Evolutionary conservation across 2,888 invertebrate genomes (phyloP).

Genomic region (Onthophagus sagittarius): DNA sequence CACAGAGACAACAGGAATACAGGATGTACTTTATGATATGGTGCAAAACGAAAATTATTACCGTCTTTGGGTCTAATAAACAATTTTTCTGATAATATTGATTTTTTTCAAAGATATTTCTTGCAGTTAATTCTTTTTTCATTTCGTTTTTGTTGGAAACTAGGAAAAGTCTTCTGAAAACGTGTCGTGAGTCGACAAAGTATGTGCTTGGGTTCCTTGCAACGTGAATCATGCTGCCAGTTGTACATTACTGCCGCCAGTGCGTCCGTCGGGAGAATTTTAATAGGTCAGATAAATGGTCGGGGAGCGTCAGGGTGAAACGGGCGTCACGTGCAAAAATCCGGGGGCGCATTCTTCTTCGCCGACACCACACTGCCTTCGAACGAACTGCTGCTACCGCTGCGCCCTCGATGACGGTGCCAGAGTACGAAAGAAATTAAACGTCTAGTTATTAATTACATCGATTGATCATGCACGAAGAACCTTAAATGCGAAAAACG

Average conservation of each 20-base stretch:
- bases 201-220: background rate
- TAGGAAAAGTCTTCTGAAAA: background rate
- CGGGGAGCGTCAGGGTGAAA: background rate
- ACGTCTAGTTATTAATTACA: background rate
- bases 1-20: background rate
- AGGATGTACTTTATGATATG: background rate
- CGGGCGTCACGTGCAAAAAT: slow-evolving; percentile 14
- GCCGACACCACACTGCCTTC: background rate
- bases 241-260: slow-evolving; percentile 12
- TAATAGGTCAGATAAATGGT: slow-evolving; percentile 12
- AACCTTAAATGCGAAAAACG: background rate
- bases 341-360: slow-evolving; percentile 12
- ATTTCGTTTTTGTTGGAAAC: background rate
- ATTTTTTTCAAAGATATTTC: too few relatives aligned
- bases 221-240: slow-evolving; percentile 12
- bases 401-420: background rate
- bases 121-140: too few relatives aligned
- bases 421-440: background rate
- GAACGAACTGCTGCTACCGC: background rate
- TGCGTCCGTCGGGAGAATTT: slow-evolving; percentile 4
- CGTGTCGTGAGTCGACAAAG: background rate
- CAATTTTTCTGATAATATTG: too few relatives aligned
- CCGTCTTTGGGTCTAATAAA: too few relatives aligned
- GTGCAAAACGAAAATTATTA: background rate
- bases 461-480: background rate